These are phyloP conservation scores for Spodoptera littoralis DNA, from an alignment of 2,888 invertebrate genomes.

Conservation along the genomic window DNA sequence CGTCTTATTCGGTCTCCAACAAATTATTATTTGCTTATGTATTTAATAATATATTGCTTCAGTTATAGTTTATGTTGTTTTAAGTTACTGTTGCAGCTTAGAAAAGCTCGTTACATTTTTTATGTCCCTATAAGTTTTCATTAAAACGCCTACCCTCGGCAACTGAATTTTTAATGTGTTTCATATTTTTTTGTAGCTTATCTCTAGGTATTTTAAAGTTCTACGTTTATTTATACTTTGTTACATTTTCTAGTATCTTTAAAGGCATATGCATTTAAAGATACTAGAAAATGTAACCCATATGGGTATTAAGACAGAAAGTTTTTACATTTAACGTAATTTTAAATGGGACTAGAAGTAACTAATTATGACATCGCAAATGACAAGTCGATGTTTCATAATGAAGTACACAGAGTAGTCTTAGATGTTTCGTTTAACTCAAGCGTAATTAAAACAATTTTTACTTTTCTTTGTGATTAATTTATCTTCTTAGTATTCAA, in stretches of 20 bases:
- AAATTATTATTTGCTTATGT: constrained; percentile 9
- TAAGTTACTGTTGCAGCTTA: not conserved
- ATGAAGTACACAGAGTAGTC: constrained; percentile 10
- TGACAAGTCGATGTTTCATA: constrained; percentile 2
- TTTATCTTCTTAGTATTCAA: constrained; percentile 21
- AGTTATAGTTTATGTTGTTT: not conserved
- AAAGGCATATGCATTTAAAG: no score
- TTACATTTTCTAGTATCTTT: no score
- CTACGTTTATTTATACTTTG: no score
- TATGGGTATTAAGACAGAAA: no score
- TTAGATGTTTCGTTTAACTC: constrained; percentile 25
- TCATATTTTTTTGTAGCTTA: no score
- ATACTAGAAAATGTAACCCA: no score
- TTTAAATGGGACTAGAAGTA: not conserved
- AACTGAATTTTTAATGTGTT: no score
- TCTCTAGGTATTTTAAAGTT: no score
- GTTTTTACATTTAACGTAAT: no score
- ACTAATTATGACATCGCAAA: not conserved
- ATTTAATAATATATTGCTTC: constrained; percentile 7
- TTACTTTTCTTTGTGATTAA: constrained; percentile 27
- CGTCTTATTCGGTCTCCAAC: constrained; percentile 2
- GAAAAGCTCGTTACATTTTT: no score
- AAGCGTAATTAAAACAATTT: constrained; percentile 19
- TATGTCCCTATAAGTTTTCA: no score
- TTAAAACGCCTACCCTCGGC: no score